Percentiles rank a stretch among this genome's conserved stretches.
These are phyloP conservation scores for Diaperis boleti DNA, from an alignment of 2,888 invertebrate species.

Conservation along the genomic window DNA sequence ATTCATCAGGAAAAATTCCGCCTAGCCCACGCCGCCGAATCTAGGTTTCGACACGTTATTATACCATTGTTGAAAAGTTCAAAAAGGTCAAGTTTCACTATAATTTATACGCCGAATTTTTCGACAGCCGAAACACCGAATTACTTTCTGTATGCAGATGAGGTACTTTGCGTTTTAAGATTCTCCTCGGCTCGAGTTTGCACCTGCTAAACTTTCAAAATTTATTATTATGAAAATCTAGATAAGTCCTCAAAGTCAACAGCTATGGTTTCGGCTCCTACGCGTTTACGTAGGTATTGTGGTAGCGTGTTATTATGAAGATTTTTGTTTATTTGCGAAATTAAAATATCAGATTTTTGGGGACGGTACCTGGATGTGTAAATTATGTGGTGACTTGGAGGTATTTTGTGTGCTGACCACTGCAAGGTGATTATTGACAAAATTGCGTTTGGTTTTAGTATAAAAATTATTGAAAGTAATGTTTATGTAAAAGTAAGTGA, in stretches of 20 bases:
- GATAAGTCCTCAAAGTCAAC: conserved; percentile 7
- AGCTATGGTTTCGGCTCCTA: conserved; percentile 1
- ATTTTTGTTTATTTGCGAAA: conserved; percentile 1
- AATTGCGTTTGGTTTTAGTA: too few relatives aligned
- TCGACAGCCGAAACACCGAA: background rate
- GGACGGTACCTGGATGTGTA: too few relatives aligned
- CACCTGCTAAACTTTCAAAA: conserved; percentile 10
- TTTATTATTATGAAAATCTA: conserved; percentile 18
- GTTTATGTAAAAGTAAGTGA: too few relatives aligned
- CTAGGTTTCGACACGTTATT: conserved; percentile 7
- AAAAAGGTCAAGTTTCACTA: conserved; percentile 16
- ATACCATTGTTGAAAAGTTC: conserved; percentile 6
- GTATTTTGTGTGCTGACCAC: too few relatives aligned
- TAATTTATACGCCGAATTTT: background rate
- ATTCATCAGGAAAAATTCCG: background rate
- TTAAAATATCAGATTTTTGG: conserved; percentile 4
- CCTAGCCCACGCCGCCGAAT: background rate
- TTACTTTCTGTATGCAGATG: conserved; percentile 2
- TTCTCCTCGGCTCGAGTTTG: background rate
- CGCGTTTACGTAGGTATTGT: conserved; percentile 1
- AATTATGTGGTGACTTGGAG: background rate
- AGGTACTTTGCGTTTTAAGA: background rate
- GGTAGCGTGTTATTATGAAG: background rate
- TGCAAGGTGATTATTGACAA: too few relatives aligned
- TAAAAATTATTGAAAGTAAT: too few relatives aligned